A percentile compares a stretch with the other conserved stretches of the same genome.
Evolutionary conservation across 2,113 vertebrate species (phyloP).

Genomic region (Syngnathus scovelli): DNA sequence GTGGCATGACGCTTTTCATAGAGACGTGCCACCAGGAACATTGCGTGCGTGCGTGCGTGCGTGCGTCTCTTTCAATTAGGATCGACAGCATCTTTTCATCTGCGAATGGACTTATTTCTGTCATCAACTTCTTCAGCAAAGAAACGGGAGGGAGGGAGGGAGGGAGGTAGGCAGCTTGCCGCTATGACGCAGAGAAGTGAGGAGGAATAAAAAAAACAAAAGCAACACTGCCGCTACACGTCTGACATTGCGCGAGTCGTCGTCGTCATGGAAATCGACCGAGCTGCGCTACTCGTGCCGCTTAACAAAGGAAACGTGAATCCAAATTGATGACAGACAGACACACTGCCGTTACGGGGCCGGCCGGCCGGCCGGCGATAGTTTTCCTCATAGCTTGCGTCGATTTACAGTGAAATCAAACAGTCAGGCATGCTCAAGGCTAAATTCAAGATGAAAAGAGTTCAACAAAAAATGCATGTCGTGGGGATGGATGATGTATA

Average conservation of each 20-base stretch:
- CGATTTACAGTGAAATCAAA: neutral
- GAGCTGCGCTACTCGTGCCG: neutral
- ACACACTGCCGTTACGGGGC: too few relatives aligned
- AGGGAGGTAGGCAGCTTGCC: neutral
- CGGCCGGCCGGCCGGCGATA: too few relatives aligned
- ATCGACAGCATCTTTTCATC: slow-evolving; percentile 64
- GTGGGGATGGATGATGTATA: neutral
- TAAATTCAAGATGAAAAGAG: slow-evolving; percentile 34
- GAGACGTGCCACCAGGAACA: neutral
- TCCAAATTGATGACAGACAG: too few relatives aligned
- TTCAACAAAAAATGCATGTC: slow-evolving; percentile 3
- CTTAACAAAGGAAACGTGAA: neutral
- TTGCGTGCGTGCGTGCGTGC: neutral
- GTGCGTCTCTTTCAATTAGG: neutral
- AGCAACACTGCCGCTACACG: neutral
- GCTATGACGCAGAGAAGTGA: neutral
- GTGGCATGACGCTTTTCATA: neutral
- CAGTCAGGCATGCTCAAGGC: neutral
- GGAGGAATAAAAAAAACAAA: neutral
- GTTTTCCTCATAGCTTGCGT: too few relatives aligned
- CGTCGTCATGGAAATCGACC: neutral
- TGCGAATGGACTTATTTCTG: slow-evolving; percentile 51
- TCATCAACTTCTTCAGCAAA: neutral
- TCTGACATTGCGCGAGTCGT: neutral
- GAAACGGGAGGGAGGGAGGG: neutral